A percentile compares a stretch with the other conserved stretches of the same genome.
Evolutionary conservation across 2,888 invertebrate species (phyloP).

Genomic region (Balanococcus diminutus): DNA sequence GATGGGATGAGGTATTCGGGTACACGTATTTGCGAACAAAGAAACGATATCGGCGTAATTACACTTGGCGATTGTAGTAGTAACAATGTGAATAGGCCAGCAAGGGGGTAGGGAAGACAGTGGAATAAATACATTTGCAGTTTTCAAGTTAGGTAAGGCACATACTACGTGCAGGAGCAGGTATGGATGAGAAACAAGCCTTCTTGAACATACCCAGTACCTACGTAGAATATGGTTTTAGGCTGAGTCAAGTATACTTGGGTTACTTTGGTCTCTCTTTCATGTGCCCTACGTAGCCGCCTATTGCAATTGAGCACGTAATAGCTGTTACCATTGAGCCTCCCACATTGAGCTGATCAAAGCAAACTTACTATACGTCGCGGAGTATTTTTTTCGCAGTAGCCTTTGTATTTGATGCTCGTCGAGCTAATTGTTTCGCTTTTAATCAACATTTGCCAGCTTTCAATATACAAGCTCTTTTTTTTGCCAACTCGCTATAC

Average conservation of each 20-base stretch:
- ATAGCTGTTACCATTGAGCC: constrained; percentile 46
- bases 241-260: constrained; percentile 4
- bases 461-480: constrained; percentile 1
- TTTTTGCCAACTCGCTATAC: neutral
- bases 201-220: constrained; percentile 9
- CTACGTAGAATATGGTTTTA: neutral
- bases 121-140: neutral
- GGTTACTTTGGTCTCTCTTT: constrained; percentile 15
- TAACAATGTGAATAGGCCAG: neutral
- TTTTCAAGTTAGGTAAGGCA: neutral
- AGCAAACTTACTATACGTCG: neutral
- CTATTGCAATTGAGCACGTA: constrained; percentile 47
- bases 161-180: neutral
- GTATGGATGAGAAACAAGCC: neutral
- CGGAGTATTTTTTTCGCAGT: neutral
- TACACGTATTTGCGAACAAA: neutral
- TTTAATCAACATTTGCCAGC: constrained; percentile 32
- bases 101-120: neutral
- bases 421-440: constrained; percentile 45
- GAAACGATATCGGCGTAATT: neutral
- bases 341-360: constrained; percentile 43
- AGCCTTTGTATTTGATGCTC: constrained; percentile 31
- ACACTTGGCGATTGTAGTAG: neutral
- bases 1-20: neutral
- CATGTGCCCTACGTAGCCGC: constrained; percentile 18